Evolutionary conservation across 1,140 invertebrate genomes (phyloP), one percentile per base, ranked within the genome.

Genomic region (Theocolax elegans): DNA sequence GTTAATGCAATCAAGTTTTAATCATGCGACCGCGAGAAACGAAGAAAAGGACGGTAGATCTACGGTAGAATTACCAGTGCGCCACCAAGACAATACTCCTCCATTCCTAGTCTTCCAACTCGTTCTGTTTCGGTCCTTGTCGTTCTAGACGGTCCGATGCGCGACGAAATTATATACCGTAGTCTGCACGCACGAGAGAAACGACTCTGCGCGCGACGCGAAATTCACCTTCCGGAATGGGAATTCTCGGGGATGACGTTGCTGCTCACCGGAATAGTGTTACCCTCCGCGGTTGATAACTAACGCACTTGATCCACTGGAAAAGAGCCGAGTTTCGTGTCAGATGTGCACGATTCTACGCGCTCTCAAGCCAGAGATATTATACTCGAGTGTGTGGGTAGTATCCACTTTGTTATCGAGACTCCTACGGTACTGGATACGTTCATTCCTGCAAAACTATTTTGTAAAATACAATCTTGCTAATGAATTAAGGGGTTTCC

Each of bases 1-100:
- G 72, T 72, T 79, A 78, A 79, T 73, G 75, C 76, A 77, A 77
- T 79, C 74, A 79, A 77, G 76, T 78, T 79, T 79, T 79, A 79
- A 79, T 79, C 76, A 78, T 71, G 78, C 72, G 46, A 12, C 17
- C 25, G 27, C 29, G 53, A 56, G 29, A 29, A 31, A 9, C 8
- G 27, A 56, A 12, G 29, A 19, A 35, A 19, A 31, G 59, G 25
- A 29, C 1, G 60, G 60, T 72, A 69, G 74, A 78, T 75, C 75
- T 76, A 78, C 74, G 76, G 75, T 78, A 77, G 75, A 77, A 78
- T 78, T 77, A 77, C 73, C 72, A 72, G 72, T 54, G 31, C 21
- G 54, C 67, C 69, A 56, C 1, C 73, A 70, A 75, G 70, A 59
- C 56, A 62, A 60, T 69, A 72, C 71, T 75, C 72, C 72, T 46